Evolutionary conservation across 2,797 vertebrate genomes (phyloP).

Genomic region (Tapirus indicus): DNA sequence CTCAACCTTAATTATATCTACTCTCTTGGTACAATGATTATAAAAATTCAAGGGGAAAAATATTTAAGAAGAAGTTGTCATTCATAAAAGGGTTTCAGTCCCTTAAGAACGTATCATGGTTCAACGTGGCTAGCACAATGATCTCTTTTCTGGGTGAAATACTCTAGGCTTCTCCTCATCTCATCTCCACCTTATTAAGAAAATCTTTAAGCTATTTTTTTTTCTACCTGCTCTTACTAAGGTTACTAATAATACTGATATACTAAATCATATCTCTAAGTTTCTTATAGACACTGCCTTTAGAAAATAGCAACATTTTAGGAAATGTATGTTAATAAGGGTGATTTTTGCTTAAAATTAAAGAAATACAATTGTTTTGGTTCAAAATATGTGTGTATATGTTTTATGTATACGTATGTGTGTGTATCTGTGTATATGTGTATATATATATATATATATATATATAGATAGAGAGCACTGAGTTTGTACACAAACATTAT

Average conservation of each 20-base stretch:
- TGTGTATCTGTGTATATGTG: background rate
- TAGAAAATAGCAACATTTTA: background rate
- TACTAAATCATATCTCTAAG: background rate
- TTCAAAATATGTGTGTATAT: background rate
- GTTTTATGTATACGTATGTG: background rate
- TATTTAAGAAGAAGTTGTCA: conserved; percentile 34
- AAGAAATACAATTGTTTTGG: background rate
- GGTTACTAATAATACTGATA: background rate
- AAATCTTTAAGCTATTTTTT: background rate
- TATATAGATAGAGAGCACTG: rapidly evolving
- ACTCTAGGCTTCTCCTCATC: background rate
- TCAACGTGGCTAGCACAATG: background rate
- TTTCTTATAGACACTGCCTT: background rate
- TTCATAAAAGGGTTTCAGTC: background rate
- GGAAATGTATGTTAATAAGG: background rate
- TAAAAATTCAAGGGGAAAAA: conserved; percentile 68
- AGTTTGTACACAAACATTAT: background rate
- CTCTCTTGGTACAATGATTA: conserved; percentile 48
- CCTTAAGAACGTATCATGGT: background rate
- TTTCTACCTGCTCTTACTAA: background rate
- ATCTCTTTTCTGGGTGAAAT: background rate
- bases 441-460: background rate
- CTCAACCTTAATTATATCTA: conserved; percentile 62
- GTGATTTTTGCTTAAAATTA: background rate
- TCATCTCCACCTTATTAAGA: background rate